phyloP scores from a whole-genome alignment of 2,797 vertebrate genomes.

The Denticeps clupeoides region DNA sequence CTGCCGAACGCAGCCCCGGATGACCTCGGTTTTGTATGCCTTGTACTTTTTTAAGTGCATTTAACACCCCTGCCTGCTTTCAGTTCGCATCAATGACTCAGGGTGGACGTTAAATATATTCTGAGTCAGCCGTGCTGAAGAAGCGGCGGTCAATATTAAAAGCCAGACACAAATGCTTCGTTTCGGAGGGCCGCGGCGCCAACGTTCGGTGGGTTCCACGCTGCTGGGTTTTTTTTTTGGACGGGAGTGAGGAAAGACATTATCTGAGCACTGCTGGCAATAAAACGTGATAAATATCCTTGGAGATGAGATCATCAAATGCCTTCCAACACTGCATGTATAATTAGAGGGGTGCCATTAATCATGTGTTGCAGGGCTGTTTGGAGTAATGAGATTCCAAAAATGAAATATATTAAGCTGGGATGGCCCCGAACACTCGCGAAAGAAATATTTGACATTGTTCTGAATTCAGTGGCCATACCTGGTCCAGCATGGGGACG shows the following conservation, averaged over 20 bases:
- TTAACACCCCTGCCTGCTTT: no score
- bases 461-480: slow-evolving; percentile 18
- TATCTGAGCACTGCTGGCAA: slow-evolving; percentile 33
- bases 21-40: no score
- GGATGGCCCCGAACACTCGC: slow-evolving; percentile 29
- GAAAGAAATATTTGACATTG: slow-evolving; percentile 31
- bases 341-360: slow-evolving; percentile 51
- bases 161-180: no score
- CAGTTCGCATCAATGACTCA: no score
- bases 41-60: no score
- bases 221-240: slow-evolving; percentile 19
- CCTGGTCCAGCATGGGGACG: slow-evolving; percentile 4
- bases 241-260: slow-evolving; percentile 27
- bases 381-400: slow-evolving; percentile 42
- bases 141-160: no score
- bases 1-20: no score
- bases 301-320: slow-evolving; percentile 48
- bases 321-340: slow-evolving; percentile 42
- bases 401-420: slow-evolving; percentile 39
- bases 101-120: no score
- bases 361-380: slow-evolving; percentile 41
- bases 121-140: no score
- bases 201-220: no score
- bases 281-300: slow-evolving; percentile 49
- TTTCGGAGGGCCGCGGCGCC: no score